These are phyloP conservation scores for Harlomillsia oculata DNA, from an alignment of 1,140 invertebrate genomes.

Conservation along the genomic window DNA sequence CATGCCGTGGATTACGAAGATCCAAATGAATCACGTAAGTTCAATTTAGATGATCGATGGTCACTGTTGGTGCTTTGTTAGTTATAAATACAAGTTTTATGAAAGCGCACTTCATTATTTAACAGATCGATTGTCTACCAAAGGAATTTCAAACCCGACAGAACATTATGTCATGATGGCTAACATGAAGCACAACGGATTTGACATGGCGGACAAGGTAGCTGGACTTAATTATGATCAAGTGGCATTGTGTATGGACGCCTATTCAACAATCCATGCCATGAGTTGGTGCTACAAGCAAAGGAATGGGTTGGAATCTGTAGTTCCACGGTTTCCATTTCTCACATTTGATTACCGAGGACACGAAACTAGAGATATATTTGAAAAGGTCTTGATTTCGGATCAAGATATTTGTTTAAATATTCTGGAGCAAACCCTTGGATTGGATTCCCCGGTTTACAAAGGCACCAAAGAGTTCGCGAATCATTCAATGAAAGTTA, in stretches of 20 bases:
- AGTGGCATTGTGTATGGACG: constrained; percentile 45
- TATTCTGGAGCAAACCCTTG: not conserved
- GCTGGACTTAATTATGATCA: constrained; percentile 46
- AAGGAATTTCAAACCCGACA: not conserved
- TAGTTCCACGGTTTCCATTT: not conserved
- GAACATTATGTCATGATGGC: constrained; percentile 20
- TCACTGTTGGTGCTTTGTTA: no score
- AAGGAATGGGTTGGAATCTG: constrained; percentile 41
- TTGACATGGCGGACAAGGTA: constrained; percentile 46
- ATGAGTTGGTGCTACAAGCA: constrained; percentile 57
- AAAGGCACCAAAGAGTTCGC: not conserved
- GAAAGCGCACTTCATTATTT: no score
- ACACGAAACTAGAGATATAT: not conserved
- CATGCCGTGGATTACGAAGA: not conserved
- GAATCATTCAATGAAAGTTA: not conserved
- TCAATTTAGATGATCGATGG: no score
- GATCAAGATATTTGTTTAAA: not conserved
- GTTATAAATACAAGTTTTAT: no score
- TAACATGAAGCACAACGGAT: constrained; percentile 41
- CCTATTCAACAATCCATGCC: constrained; percentile 57
- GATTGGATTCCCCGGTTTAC: not conserved
- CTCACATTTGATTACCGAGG: not conserved
- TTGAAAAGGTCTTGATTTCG: not conserved
- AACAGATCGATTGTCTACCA: not conserved
- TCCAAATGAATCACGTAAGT: constrained; percentile 4